Percentiles rank a stretch among this genome's conserved stretches.
These are phyloP conservation scores for Hydraecia micacea DNA, from an alignment of 2,888 invertebrate species.

Conservation along the genomic window DNA sequence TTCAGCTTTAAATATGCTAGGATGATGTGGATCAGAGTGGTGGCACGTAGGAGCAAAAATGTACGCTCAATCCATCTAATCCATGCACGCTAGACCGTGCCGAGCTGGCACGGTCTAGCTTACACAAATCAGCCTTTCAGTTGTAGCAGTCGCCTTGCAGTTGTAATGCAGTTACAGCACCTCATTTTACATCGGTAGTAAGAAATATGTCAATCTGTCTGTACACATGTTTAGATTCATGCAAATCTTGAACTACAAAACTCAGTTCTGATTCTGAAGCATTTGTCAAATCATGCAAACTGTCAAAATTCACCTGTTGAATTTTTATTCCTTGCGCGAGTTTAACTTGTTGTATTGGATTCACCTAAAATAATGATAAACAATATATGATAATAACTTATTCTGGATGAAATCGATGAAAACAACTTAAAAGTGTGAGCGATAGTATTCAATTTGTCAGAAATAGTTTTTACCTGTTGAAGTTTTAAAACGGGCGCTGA, in stretches of 20 bases:
- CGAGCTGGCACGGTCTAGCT: background rate
- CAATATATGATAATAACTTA: conserved; percentile 50
- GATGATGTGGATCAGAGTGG: background rate
- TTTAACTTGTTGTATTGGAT: conserved; percentile 87
- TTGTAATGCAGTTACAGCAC: background rate
- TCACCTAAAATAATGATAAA: conserved; percentile 84
- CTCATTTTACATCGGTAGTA: conserved; percentile 3
- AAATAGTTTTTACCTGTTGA: conserved; percentile 81
- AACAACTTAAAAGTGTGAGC: conserved; percentile 22
- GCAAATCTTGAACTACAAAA: conserved; percentile 49
- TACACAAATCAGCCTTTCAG: background rate
- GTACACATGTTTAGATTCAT: conserved; percentile 36
- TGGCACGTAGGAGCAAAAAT: background rate
- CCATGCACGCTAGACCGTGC: background rate
- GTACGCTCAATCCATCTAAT: background rate
- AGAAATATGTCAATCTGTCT: background rate
- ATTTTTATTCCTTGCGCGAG: conserved; percentile 88
- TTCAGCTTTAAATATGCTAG: background rate
- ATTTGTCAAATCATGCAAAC: conserved; percentile 72
- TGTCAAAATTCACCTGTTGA: conserved; percentile 84
- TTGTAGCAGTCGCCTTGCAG: background rate
- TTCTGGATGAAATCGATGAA: conserved; percentile 31
- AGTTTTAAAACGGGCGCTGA: conserved; percentile 85
- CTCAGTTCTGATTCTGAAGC: conserved; percentile 53
- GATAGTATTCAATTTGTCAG: background rate